A percentile compares a stretch with the other conserved stretches of the same genome.
Conservation (phyloP, 2,797 vertebrate genomes). For the Falco rusticolus region DNA sequence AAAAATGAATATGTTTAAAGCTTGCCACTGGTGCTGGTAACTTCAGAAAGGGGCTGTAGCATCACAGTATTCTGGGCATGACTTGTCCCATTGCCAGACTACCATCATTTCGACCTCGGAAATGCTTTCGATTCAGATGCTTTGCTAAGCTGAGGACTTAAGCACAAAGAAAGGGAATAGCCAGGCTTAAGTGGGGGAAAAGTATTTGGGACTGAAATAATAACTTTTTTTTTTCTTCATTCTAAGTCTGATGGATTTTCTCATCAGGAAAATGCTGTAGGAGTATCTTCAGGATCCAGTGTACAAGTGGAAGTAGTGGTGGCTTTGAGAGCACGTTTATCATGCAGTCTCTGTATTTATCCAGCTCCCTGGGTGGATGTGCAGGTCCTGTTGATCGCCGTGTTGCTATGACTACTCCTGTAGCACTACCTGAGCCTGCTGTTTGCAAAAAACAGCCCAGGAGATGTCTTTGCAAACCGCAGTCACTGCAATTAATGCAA, state of each 20-base stretch:
- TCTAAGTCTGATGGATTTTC: neutral
- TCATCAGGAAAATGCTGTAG: neutral
- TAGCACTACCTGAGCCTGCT: neutral
- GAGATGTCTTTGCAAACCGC: accelerated
- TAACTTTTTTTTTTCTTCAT: neutral
- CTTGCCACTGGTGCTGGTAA: neutral
- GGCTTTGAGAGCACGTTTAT: neutral
- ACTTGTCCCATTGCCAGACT: neutral
- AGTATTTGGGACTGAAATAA: neutral
- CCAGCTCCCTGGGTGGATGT: neutral
- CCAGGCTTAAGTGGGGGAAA: neutral
- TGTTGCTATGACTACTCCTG: conserved; percentile 37
- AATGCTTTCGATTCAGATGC: neutral
- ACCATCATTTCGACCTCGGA: neutral
- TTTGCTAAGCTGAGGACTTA: neutral
- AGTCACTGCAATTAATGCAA: neutral
- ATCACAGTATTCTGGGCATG: neutral
- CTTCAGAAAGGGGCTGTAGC: neutral
- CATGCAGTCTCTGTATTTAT: neutral
- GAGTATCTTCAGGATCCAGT: neutral
- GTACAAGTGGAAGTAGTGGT: neutral
- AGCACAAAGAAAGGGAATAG: neutral
- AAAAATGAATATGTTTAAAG: neutral
- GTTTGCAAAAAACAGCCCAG: neutral
- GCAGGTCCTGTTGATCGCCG: neutral